Evolutionary conservation across 1,140 invertebrate genomes (phyloP).

Genomic region (Colletes latitarsis): DNA sequence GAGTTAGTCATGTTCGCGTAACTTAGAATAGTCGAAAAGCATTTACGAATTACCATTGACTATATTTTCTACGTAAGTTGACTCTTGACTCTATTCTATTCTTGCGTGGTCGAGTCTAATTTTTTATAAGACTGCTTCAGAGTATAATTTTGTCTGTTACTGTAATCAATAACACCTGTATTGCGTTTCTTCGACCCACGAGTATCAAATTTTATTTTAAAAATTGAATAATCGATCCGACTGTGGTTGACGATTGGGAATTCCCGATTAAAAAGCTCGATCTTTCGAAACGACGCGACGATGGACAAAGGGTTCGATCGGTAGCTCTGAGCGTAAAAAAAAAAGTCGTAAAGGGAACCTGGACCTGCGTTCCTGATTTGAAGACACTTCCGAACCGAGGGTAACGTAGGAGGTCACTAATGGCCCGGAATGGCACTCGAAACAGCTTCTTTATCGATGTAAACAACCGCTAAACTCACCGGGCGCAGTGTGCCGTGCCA

Average conservation of each 20-base stretch:
- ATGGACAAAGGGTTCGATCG: neutral
- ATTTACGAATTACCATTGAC: too few species aligned
- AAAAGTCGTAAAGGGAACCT: neutral
- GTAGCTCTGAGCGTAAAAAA: neutral
- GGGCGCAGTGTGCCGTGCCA: conserved; percentile 65
- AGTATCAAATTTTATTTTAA: too few species aligned
- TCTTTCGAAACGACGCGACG: neutral
- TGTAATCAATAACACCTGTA: too few species aligned
- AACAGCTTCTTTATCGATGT: conserved; percentile 78
- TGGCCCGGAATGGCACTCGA: conserved; percentile 71
- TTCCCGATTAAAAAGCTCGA: neutral
- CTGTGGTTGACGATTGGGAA: too few species aligned
- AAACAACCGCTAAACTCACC: conserved; percentile 74
- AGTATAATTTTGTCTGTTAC: too few species aligned
- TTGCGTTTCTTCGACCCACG: too few species aligned
- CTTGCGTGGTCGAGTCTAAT: too few species aligned
- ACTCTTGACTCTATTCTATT: too few species aligned
- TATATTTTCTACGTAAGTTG: too few species aligned
- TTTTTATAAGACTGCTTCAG: too few species aligned
- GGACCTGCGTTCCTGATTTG: neutral
- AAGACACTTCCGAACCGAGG: conserved; percentile 30
- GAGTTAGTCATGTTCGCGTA: neutral
- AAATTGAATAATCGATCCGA: too few species aligned
- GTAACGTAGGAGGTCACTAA: conserved; percentile 69
- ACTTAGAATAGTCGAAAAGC: too few species aligned